A percentile compares a stretch with the other conserved stretches of the same genome.
phyloP scores from a whole-genome alignment of 1,140 invertebrate genomes.

The Daktulosphaira vitifoliae region DNA sequence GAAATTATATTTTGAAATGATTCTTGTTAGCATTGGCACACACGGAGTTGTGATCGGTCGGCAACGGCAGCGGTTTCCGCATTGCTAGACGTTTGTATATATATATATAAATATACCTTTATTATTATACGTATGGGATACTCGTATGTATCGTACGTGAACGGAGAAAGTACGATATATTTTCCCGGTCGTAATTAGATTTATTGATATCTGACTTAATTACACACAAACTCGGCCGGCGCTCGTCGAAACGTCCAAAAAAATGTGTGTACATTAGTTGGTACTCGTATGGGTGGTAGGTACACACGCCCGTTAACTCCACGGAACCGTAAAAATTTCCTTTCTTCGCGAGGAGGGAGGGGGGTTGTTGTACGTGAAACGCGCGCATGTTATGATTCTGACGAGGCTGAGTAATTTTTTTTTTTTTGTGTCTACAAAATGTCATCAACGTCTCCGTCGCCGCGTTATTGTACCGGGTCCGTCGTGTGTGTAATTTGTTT shows the following conservation, averaged over 20 bases:
- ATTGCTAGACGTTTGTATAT: constrained; percentile 23
- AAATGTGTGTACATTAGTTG: not conserved
- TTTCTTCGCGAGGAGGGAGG: too few relatives aligned
- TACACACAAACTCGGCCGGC: not conserved
- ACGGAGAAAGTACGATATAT: not conserved
- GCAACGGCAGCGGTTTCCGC: constrained; percentile 19
- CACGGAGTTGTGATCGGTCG: not conserved
- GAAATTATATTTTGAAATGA: not conserved
- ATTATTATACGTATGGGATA: not conserved
- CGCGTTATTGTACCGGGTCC: too few relatives aligned
- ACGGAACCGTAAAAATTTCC: too few relatives aligned
- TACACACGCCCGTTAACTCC: too few relatives aligned
- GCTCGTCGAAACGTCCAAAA: not conserved
- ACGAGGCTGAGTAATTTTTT: too few relatives aligned
- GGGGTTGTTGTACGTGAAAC: too few relatives aligned
- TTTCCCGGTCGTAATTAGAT: not conserved
- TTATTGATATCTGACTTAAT: constrained; percentile 23
- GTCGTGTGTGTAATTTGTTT: too few relatives aligned
- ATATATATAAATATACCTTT: too few relatives aligned
- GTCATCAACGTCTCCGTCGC: too few relatives aligned
- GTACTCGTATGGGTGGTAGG: too few relatives aligned
- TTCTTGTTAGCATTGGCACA: not conserved
- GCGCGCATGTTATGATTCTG: too few relatives aligned
- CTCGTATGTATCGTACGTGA: not conserved
- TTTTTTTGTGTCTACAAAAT: too few relatives aligned